phyloP scores from a whole-genome alignment of 2,113 vertebrate species.

The Nanorana parkeri region DNA sequence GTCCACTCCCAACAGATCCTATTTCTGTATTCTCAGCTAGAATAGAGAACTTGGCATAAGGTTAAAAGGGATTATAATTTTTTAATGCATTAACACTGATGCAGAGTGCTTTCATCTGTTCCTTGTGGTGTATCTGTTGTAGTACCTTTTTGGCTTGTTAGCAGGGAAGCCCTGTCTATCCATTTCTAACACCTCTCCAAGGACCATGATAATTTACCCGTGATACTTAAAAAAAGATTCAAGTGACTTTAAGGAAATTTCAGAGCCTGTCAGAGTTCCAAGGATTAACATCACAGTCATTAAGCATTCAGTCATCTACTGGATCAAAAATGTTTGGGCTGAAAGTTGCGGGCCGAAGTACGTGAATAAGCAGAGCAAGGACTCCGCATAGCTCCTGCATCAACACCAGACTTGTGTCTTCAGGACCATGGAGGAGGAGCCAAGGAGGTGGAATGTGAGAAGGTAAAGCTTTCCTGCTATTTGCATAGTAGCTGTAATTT shows the following conservation, averaged over 20 bases:
- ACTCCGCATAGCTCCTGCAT: too few relatives aligned
- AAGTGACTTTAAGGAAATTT: neutral
- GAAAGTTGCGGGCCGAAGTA: too few relatives aligned
- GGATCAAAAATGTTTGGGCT: too few relatives aligned
- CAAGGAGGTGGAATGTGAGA: neutral
- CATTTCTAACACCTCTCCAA: neutral
- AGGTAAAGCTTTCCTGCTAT: neutral
- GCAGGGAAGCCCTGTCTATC: neutral
- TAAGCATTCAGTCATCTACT: too few relatives aligned
- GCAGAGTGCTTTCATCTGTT: neutral
- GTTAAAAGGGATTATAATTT: neutral
- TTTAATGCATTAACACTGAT: neutral
- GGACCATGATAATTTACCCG: neutral
- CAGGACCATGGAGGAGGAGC: neutral
- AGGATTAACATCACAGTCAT: neutral
- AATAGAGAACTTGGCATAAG: conserved; percentile 12
- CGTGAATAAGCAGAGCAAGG: too few relatives aligned
- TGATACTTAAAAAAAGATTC: neutral
- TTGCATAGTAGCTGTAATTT: too few relatives aligned
- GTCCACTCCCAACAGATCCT: neutral
- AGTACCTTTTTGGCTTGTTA: neutral
- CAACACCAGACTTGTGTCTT: neutral
- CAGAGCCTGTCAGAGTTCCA: neutral
- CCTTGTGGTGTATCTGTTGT: neutral
- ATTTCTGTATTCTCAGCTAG: conserved; percentile 5